phyloP scores from a whole-genome alignment of 2,113 vertebrate genomes.

The Heterocephalus glaber region DNA sequence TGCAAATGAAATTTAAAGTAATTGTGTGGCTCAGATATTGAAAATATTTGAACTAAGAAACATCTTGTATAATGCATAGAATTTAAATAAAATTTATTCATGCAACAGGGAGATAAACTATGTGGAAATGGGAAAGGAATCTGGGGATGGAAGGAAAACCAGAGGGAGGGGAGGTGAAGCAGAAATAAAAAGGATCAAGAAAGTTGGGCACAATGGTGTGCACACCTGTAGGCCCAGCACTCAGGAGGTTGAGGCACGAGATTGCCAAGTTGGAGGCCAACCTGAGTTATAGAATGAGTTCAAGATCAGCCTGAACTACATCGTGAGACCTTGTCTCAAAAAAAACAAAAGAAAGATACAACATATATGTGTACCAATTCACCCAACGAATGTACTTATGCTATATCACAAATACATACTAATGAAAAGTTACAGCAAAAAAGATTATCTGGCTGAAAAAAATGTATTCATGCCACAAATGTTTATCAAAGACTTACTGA shows the following conservation, averaged over 20 bases:
- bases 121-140: not conserved
- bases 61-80: not conserved
- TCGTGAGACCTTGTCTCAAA: not conserved
- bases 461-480: not conserved
- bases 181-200: not conserved
- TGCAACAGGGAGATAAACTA: not conserved
- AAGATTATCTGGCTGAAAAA: not conserved
- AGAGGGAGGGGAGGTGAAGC: not conserved
- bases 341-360: not conserved
- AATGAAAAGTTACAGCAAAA: not conserved
- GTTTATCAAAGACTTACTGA: not conserved
- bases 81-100: not conserved
- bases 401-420: not conserved
- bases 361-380: not conserved
- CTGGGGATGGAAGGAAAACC: not conserved
- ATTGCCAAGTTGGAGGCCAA: not conserved
- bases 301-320: not conserved
- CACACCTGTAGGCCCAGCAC: not conserved
- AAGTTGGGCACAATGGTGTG: not conserved
- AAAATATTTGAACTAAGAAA: slow-evolving; percentile 37
- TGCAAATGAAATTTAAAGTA: slow-evolving; percentile 19
- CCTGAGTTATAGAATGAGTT: not conserved
- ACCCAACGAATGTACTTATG: not conserved
- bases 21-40: not conserved
- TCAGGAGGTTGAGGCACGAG: not conserved